A percentile compares a stretch with the other conserved stretches of the same genome.
Conservation (phyloP, 2,797 vertebrate species). For the Microctenopoma stevenorrisi region DNA sequence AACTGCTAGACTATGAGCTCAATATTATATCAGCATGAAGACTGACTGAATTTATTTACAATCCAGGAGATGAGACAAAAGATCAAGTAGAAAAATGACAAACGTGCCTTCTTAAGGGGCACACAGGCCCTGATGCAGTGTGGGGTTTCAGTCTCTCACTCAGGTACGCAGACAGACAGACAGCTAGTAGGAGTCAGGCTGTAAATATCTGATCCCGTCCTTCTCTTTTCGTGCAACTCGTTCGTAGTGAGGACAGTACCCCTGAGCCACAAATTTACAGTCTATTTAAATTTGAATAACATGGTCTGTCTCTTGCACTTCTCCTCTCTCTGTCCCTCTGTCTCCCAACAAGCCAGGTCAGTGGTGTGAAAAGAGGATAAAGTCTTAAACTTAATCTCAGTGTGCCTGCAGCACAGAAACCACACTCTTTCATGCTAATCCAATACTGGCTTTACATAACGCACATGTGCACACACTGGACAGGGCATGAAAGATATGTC, state of each 20-base stretch:
- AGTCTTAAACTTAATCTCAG: constrained; percentile 46
- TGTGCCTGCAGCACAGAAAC: constrained; percentile 29
- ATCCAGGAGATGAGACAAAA: background rate
- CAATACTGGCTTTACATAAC: constrained; percentile 41
- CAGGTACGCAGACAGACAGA: too few species aligned
- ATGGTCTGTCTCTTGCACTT: constrained; percentile 5
- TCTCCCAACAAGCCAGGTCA: constrained; percentile 17
- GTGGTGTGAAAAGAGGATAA: constrained; percentile 45
- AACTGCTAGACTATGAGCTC: background rate
- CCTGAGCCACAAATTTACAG: constrained; percentile 7
- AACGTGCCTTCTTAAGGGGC: too few species aligned
- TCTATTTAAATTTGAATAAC: constrained; percentile 23
- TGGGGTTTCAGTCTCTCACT: too few species aligned
- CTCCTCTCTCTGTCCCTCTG: background rate
- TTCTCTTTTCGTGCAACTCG: background rate
- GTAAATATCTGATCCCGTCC: too few species aligned
- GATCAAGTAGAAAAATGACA: background rate
- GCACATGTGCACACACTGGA: background rate
- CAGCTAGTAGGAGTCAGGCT: too few species aligned
- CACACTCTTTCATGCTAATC: constrained; percentile 38
- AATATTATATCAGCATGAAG: background rate
- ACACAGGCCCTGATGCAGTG: too few species aligned
- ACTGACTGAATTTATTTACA: background rate
- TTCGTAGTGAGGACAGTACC: background rate
- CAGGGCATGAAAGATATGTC: background rate